A percentile compares a stretch with the other conserved stretches of the same genome.
These are phyloP conservation scores for Notarius lentiginosus DNA, from an alignment of 2,113 vertebrate species.

Conservation along the genomic window DNA sequence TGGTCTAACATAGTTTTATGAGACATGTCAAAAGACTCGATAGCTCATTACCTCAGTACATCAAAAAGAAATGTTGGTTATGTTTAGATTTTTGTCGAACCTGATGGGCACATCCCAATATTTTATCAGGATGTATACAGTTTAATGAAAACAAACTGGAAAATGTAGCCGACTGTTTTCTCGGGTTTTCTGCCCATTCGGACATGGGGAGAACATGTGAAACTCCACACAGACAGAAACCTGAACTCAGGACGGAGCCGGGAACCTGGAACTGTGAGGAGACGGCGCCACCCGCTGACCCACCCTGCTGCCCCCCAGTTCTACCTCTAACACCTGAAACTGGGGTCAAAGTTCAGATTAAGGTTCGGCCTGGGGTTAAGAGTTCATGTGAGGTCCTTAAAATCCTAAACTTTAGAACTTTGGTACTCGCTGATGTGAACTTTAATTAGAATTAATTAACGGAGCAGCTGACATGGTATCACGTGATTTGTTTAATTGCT, in stretches of 20 bases:
- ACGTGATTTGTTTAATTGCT: neutral
- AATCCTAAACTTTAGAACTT: neutral
- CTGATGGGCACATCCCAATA: too few species aligned
- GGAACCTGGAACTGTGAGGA: neutral
- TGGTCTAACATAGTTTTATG: too few species aligned
- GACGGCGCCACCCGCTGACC: neutral
- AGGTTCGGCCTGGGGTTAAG: neutral
- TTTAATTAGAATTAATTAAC: neutral
- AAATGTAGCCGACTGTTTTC: too few species aligned
- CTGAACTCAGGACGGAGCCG: neutral
- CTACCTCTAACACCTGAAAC: neutral
- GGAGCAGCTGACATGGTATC: neutral
- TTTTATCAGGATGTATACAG: too few species aligned
- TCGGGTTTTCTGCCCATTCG: too few species aligned
- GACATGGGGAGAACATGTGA: neutral
- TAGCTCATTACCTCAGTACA: too few species aligned
- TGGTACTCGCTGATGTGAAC: too few species aligned
- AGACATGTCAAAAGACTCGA: too few species aligned
- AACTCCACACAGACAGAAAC: neutral
- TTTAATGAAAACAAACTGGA: too few species aligned
- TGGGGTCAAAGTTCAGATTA: neutral
- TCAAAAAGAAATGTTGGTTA: too few species aligned
- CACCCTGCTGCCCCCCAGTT: neutral
- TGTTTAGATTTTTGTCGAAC: too few species aligned
- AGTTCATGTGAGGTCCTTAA: too few species aligned